A percentile compares a stretch with the other conserved stretches of the same genome.
These are phyloP conservation scores for Pangasius djambal DNA, from an alignment of 2,797 vertebrate species.

Conservation along the genomic window DNA sequence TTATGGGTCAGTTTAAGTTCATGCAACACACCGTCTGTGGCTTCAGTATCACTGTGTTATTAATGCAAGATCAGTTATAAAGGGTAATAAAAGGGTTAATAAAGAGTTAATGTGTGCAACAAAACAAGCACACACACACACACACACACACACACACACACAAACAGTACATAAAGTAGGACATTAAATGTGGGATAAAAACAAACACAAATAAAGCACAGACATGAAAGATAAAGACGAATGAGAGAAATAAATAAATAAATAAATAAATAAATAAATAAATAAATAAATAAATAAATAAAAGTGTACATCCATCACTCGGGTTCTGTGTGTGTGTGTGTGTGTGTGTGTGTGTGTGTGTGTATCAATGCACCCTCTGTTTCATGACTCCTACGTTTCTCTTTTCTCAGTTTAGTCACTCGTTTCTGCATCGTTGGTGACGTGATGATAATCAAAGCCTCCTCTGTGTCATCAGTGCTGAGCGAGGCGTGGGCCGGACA, in stretches of 20 bases:
- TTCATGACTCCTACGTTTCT: not conserved
- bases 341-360: not conserved
- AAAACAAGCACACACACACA: not conserved
- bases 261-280: not conserved
- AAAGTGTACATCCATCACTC: not conserved
- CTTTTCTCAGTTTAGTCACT: conserved; percentile 11
- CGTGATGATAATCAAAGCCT: conserved; percentile 18
- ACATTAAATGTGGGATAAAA: not conserved
- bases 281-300: not conserved
- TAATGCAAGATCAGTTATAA: not conserved
- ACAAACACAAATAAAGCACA: not conserved
- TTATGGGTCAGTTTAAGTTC: not conserved
- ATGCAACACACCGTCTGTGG: not conserved
- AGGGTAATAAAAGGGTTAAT: not conserved
- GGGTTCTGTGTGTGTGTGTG: not conserved
- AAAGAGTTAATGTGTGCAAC: not conserved
- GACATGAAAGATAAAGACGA: not conserved
- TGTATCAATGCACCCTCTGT: not conserved
- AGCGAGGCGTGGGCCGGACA: not conserved
- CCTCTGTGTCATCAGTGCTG: conserved; percentile 7
- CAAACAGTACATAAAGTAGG: no score
- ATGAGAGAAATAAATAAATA: not conserved
- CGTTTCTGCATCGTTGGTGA: not conserved
- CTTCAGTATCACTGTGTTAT: not conserved
- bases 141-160: not conserved